Percentiles rank a stretch among this genome's conserved stretches.
Conservation (phyloP, 2,888 invertebrate genomes). For the Panorpa germanica region DNA sequence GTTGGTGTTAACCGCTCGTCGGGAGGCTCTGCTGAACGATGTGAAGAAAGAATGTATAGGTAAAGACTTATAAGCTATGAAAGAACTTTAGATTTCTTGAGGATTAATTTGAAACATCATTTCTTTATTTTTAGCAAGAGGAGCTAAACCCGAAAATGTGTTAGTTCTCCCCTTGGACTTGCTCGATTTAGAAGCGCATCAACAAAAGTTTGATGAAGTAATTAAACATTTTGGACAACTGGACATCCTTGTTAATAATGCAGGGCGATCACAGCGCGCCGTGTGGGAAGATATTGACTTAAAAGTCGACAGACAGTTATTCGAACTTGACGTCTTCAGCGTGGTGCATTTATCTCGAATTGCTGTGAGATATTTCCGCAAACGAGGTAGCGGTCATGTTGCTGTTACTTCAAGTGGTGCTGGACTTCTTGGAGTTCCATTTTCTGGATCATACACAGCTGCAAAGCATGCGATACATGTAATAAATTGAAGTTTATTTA, state of each 20-base stretch:
- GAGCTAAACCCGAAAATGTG: slow-evolving; percentile 36
- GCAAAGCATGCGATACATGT: slow-evolving; percentile 64
- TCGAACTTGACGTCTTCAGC: slow-evolving; percentile 61
- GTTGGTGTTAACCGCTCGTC: slow-evolving; percentile 46
- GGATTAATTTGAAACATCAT: background rate
- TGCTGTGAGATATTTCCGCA: slow-evolving; percentile 41
- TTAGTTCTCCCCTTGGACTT: slow-evolving; percentile 51
- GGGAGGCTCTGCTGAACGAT: slow-evolving; percentile 36
- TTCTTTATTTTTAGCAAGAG: slow-evolving; percentile 16
- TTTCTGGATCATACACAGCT: slow-evolving; percentile 49
- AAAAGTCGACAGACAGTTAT: slow-evolving; percentile 50
- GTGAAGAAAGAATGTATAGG: slow-evolving; percentile 45
- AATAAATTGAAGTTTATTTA: slow-evolving; percentile 13
- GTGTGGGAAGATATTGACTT: slow-evolving; percentile 49
- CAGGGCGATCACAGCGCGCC: slow-evolving; percentile 61
- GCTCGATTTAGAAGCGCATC: slow-evolving; percentile 35
- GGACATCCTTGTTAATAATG: slow-evolving; percentile 65
- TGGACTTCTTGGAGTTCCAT: slow-evolving; percentile 45
- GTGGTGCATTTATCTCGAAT: slow-evolving; percentile 48
- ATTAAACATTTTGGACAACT: slow-evolving; percentile 48
- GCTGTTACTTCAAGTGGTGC: slow-evolving; percentile 58
- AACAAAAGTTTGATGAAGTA: slow-evolving; percentile 36
- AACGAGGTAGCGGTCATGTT: slow-evolving; percentile 37
- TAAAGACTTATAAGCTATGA: slow-evolving; percentile 14
- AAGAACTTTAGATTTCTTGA: slow-evolving; percentile 1